Base-by-base conservation (phyloP, 2,888 invertebrate genomes). In the Agapostemon virescens region DNA sequence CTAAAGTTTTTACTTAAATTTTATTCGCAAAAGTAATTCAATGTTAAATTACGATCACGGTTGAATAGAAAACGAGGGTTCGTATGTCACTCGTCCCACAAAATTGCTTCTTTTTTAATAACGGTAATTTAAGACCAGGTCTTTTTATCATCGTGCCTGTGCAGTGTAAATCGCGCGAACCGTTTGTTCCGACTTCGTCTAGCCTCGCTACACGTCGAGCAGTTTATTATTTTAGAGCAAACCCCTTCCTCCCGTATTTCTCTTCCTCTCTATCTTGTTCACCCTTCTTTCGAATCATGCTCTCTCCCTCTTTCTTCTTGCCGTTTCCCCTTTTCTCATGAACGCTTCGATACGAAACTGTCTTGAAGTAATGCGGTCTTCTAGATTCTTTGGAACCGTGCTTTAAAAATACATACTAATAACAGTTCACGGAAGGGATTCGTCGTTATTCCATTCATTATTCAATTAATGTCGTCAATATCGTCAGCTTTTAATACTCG, bases 171-270 rank as follows among this genome's bases (percentile, higher is more conserved):
- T 86, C 83, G 81, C 79, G 74, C 38, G 45, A 70, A 63, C 49
- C 80, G 76, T 82, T 88, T 81, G 75, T 58, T 77, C 75, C 63
- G 79, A 79, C 81, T 84, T 84, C 72, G 82, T 85, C 87, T 86
- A 88, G 82, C 71, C 81, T 81, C 82, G 78, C 74, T 84, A 88
- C 86, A 70, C 38, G 82, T 77, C 76, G 79, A 80, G 58, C 70
- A 84, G 90, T 91, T 90, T 91, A 90, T 91, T 91, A 90, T 91
- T 91, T 84, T 87, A 89, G 86, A 90, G 85, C 81, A 71, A 88
- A 88, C 86, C 86, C 88, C 88, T 88, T 89, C 87, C 87, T 86
- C 81, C 79, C 52, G 69, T 77, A 77, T 80, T 77, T 74, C 68
- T 71, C 69, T 82, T 78, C 77, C 74, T 76, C 63, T 68, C 74